Evolutionary conservation across 2,113 vertebrate species (phyloP).

Genomic region (Microtus richardsoni): DNA sequence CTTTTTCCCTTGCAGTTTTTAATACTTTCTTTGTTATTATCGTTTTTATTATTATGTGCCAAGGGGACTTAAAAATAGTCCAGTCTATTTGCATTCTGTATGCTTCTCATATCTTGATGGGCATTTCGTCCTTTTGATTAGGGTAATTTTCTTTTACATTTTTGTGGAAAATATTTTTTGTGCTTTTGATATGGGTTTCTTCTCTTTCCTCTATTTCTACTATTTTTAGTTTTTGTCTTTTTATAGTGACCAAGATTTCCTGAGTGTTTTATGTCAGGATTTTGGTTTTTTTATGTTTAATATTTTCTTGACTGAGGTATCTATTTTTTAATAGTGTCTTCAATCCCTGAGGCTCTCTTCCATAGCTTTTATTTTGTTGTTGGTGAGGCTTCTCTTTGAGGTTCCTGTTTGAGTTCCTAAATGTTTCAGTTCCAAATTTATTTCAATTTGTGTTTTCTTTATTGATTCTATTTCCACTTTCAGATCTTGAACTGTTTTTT

Average conservation of each 20-base stretch:
- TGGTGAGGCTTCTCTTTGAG: not conserved
- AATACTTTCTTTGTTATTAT: not conserved
- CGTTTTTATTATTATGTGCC: not conserved
- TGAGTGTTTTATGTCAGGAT: not conserved
- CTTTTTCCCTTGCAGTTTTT: not conserved
- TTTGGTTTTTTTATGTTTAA: not conserved
- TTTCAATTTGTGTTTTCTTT: not conserved
- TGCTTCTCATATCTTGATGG: not conserved
- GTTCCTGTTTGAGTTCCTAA: not conserved
- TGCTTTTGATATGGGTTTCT: not conserved
- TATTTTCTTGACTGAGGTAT: not conserved
- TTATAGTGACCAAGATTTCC: not conserved
- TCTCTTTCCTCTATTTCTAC: not conserved
- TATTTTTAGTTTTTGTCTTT: not conserved
- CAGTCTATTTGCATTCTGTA: not conserved
- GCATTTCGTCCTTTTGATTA: not conserved
- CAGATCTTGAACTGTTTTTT: not conserved
- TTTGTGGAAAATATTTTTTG: not conserved
- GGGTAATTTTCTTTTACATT: not conserved
- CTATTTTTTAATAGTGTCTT: not conserved
- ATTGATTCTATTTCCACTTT: not conserved
- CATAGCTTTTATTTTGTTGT: not conserved
- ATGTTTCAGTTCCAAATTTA: not conserved
- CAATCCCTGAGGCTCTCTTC: not conserved
- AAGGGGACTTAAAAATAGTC: not conserved